Base-by-base conservation (phyloP, 2,113 vertebrate species). In the Anas platyrhynchos region DNA sequence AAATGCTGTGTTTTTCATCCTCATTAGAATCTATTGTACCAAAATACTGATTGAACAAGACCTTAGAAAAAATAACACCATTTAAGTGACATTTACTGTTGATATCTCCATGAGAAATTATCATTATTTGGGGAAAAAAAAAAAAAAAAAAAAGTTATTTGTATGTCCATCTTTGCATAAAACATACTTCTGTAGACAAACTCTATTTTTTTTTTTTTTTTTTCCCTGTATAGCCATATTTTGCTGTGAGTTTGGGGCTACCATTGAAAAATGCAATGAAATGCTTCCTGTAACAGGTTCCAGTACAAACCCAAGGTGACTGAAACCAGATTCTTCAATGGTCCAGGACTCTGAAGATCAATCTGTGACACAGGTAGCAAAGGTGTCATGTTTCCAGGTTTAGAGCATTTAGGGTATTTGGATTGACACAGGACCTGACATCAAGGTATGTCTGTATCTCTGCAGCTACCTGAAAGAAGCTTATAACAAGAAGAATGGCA, bases 11-110 rank as follows among this genome's bases (percentile, higher is more conserved):
- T 62, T 69, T 23, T 29, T 89, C 16, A 5, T 29, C 10, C 56
- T 88, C 0, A 0, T 16, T 66, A 27, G 20, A 21, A 5, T 74
- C 29, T 0, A 1, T 34, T 72, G 50, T 18, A 31, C 26, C 29
- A 27, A 72, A 72, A 54, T 38, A 72, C 18, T 16, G 9, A 36
- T 72, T 26, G 38, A 9, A 72, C 34, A 29, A 27, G 34, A 54
- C 26, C 18, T 72, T 29, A 65, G 36, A 72, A 36, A 43, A 59
- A 52, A 31, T 54, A 21, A 36, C 46, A 16, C 16, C 32, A 12
- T 43, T 43, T 20, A 54, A 43, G 7, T 43, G 12, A 6, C 41
- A 66, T 43, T 66, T 66, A 55, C 13, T 26, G 17, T 43, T 3
- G 5, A 52, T 21, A 6, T 29, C 18, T 72, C 21, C 11, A 43